Evolutionary conservation across 2,113 vertebrate genomes (phyloP).

Genomic region (Ailuropoda melanoleuca): DNA sequence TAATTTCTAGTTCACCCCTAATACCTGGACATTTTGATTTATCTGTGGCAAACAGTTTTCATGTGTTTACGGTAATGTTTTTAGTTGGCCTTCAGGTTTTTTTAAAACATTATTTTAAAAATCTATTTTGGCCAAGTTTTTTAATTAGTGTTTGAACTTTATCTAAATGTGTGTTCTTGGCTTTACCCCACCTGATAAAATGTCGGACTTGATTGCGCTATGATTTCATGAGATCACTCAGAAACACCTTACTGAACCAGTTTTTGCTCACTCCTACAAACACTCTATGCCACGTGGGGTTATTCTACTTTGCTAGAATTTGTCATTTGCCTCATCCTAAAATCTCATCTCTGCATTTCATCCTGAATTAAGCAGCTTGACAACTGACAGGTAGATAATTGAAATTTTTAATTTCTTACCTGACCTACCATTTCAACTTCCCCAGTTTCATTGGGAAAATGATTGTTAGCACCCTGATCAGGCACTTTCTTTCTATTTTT

Average conservation of each 20-base stretch:
- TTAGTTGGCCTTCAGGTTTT: neutral
- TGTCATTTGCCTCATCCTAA: conserved; percentile 31
- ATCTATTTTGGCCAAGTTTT: conserved; percentile 20
- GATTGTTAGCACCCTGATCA: neutral
- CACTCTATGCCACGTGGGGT: neutral
- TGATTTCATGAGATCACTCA: neutral
- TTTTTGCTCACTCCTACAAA: neutral
- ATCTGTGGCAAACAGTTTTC: neutral
- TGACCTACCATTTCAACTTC: conserved; percentile 25
- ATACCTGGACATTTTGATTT: conserved; percentile 21
- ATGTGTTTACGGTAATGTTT: neutral
- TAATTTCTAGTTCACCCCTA: neutral
- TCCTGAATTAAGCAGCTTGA: conserved; percentile 40
- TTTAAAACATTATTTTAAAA: conserved; percentile 38
- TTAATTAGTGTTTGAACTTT: conserved; percentile 3
- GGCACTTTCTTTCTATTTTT: neutral
- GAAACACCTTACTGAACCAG: neutral
- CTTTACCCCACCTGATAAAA: conserved; percentile 3
- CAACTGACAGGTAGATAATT: neutral
- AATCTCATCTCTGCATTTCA: conserved; percentile 33
- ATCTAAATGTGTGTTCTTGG: neutral
- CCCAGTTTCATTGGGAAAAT: conserved; percentile 22
- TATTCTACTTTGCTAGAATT: conserved; percentile 12
- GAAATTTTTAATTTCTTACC: conserved; percentile 53
- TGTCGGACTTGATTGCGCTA: neutral